Percentiles rank a stretch among this genome's conserved stretches.
phyloP scores from a whole-genome alignment of 2,113 vertebrate species.

The Irena cyanogastra region DNA sequence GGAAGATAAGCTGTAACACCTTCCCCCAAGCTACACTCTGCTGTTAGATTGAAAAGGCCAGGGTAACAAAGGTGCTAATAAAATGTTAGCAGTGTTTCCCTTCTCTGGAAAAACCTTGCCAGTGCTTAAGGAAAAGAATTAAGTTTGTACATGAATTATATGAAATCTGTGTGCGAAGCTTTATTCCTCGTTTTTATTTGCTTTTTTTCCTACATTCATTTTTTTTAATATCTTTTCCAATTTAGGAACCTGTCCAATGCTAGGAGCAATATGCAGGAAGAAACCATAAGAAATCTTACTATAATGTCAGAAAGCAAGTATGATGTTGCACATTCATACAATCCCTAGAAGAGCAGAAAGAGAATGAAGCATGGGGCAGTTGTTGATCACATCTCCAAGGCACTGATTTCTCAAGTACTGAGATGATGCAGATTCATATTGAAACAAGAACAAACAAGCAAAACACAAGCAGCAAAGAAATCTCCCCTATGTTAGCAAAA shows the following conservation, averaged over 20 bases:
- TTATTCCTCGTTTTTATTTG: neutral
- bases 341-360: neutral
- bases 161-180: neutral
- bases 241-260: neutral
- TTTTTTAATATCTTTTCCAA: neutral
- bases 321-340: neutral
- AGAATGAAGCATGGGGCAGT: neutral
- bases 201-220: neutral
- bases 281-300: neutral
- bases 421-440: neutral
- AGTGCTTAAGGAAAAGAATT: neutral
- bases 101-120: neutral
- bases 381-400: neutral
- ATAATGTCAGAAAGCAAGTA: neutral
- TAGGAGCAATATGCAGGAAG: rapidly evolving
- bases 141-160: neutral
- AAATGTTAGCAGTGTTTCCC: neutral
- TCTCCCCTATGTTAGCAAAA: neutral
- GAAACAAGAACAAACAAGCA: neutral
- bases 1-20: slow-evolving; percentile 3
- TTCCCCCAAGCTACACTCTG: neutral
- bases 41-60: slow-evolving; percentile 1
- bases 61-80: neutral
- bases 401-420: neutral
- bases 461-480: neutral